Percentiles rank a stretch among this genome's conserved stretches.
Evolutionary conservation across 2,113 vertebrate genomes (phyloP).

Genomic region (Caranx ignobilis): DNA sequence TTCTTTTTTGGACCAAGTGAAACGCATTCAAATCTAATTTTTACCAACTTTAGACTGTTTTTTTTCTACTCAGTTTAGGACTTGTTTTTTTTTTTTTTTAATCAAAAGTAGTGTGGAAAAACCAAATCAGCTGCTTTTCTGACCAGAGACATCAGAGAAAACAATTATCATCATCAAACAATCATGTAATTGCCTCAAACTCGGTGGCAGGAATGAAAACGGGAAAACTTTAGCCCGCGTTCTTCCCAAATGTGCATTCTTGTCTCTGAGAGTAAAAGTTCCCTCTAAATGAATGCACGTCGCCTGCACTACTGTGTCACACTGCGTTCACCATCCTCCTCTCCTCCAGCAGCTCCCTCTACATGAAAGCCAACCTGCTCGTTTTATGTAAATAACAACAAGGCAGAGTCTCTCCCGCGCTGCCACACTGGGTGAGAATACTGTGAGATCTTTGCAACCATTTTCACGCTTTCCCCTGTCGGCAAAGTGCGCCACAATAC

Average conservation of each 20-base stretch:
- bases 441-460: conserved; percentile 63
- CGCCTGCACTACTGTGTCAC: conserved; percentile 19
- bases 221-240: not conserved
- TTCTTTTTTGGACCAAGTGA: not conserved
- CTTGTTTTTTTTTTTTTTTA: too few relatives aligned
- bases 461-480: conserved; percentile 66
- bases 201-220: not conserved
- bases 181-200: conserved; percentile 14
- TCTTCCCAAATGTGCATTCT: conserved; percentile 11
- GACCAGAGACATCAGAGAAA: too few relatives aligned
- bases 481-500: conserved; percentile 74
- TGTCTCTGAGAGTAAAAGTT: conserved; percentile 26
- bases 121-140: too few relatives aligned
- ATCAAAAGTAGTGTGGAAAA: too few relatives aligned
- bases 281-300: not conserved
- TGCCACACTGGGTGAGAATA: conserved; percentile 60
- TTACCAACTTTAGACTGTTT: too few relatives aligned
- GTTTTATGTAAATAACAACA: conserved; percentile 72
- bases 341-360: conserved; percentile 22
- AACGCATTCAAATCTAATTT: too few relatives aligned
- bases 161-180: too few relatives aligned
- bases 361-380: conserved; percentile 67
- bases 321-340: conserved; percentile 8
- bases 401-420: conserved; percentile 57
- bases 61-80: too few relatives aligned